These are phyloP conservation scores for Catocala sponsa DNA, from an alignment of 2,888 invertebrate species.

Conservation along the genomic window DNA sequence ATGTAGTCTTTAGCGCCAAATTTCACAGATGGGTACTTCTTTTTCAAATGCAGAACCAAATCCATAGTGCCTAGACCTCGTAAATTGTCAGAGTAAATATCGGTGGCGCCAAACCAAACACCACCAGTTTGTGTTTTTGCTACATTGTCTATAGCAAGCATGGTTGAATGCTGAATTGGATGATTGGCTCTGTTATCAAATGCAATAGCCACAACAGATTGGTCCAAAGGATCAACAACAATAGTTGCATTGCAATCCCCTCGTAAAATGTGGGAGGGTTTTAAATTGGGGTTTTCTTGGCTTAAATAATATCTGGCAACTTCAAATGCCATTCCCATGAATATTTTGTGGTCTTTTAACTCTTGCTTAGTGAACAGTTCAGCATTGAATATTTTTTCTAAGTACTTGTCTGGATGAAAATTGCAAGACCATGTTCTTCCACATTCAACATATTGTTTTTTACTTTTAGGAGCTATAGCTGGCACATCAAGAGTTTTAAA, in stretches of 20 bases:
- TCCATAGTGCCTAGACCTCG: constrained; percentile 75
- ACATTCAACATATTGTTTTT: constrained; percentile 89
- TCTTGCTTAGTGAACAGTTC: constrained; percentile 88
- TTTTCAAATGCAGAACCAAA: constrained; percentile 68
- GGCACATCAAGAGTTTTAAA: constrained; percentile 89
- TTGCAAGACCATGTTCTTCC: constrained; percentile 93
- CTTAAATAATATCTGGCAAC: constrained; percentile 75
- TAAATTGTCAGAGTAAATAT: constrained; percentile 30
- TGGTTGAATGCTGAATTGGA: constrained; percentile 94
- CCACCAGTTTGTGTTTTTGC: constrained; percentile 95
- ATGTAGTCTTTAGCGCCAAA: constrained; percentile 83
- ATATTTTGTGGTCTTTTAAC: constrained; percentile 84
- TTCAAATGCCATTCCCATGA: constrained; percentile 88
- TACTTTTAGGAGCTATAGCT: constrained; percentile 88
- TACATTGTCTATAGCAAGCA: constrained; percentile 95
- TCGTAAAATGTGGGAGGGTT: constrained; percentile 40
- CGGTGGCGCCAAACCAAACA: constrained; percentile 81
- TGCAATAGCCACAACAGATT: constrained; percentile 90
- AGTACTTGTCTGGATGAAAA: constrained; percentile 93
- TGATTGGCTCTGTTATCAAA: constrained; percentile 88
- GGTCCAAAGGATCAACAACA: constrained; percentile 91
- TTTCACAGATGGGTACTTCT: constrained; percentile 65
- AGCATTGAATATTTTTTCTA: constrained; percentile 90
- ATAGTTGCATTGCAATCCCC: constrained; percentile 75
- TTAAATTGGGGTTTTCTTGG: constrained; percentile 20